Percentiles rank a stretch among this genome's conserved stretches.
These are phyloP conservation scores for Eudorcas thomsonii DNA, from an alignment of 2,113 vertebrate species.

Conservation along the genomic window DNA sequence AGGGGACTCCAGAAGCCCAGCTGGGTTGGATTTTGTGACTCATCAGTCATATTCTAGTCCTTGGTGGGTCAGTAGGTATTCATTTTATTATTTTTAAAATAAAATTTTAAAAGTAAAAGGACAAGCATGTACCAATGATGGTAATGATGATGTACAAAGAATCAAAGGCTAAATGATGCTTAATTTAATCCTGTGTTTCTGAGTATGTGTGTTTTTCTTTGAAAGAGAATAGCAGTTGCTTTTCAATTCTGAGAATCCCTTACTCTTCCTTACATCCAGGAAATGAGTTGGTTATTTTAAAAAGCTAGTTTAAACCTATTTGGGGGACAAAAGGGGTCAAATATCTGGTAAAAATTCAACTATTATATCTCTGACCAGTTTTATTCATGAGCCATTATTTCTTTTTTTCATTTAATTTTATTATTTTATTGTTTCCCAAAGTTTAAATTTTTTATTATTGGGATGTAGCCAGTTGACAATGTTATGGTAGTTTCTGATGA, in stretches of 20 bases:
- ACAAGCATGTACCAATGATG: not conserved
- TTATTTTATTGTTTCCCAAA: not conserved
- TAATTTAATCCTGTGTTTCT: not conserved
- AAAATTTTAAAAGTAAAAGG: not conserved
- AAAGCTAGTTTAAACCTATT: constrained; percentile 4
- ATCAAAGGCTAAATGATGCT: not conserved
- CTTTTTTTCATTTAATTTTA: not conserved
- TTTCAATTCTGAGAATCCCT: not conserved
- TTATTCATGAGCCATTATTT: constrained; percentile 19
- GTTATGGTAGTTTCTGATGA: not conserved
- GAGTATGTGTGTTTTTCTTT: not conserved
- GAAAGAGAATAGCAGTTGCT: not conserved
- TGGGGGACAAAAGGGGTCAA: not conserved
- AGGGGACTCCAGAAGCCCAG: too few species aligned
- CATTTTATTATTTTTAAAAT: not conserved
- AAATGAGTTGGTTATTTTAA: not conserved
- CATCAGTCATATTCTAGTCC: not conserved
- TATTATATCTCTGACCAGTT: not conserved
- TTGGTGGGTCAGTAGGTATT: not conserved
- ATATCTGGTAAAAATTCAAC: not conserved
- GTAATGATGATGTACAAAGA: not conserved
- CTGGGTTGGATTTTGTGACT: not conserved
- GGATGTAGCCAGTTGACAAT: not conserved
- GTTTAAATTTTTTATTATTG: not conserved
- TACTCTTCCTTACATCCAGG: not conserved